Evolutionary conservation across 1,140 invertebrate genomes (phyloP).

Genomic region (Pogonognathellus flavescens): DNA sequence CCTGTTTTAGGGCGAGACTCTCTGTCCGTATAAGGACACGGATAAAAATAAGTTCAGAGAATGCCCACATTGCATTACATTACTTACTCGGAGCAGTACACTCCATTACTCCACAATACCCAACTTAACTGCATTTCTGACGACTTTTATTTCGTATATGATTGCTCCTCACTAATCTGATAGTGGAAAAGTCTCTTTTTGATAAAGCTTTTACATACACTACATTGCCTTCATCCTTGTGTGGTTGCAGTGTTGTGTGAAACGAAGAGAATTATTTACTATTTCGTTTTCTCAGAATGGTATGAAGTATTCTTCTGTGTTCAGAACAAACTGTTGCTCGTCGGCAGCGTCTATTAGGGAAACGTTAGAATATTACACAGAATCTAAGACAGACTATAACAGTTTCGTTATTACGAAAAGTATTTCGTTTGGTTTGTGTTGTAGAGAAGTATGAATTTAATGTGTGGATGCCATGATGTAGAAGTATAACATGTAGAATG

Average conservation of each 20-base stretch:
- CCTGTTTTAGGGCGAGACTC: neutral
- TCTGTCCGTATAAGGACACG: slow-evolving; percentile 6
- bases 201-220: neutral
- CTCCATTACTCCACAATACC: too few species aligned
- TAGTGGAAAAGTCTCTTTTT: neutral
- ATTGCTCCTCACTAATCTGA: neutral
- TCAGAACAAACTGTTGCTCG: too few species aligned
- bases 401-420: neutral
- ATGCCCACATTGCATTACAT: slow-evolving; percentile 4
- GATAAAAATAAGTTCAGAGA: slow-evolving; percentile 31
- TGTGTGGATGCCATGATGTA: neutral
- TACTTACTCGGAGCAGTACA: too few species aligned
- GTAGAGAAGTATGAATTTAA: neutral
- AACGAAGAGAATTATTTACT: too few species aligned
- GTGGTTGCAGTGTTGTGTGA: too few species aligned
- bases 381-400: neutral
- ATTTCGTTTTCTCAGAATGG: too few species aligned
- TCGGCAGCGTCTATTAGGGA: too few species aligned
- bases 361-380: neutral
- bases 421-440: slow-evolving; percentile 18
- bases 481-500: neutral
- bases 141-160: neutral
- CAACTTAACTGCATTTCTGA: slow-evolving; percentile 18
- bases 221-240: too few species aligned
- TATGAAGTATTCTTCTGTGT: too few species aligned